phyloP scores from a whole-genome alignment of 2,797 vertebrate genomes.

The Urosaurus nigricauda region DNA sequence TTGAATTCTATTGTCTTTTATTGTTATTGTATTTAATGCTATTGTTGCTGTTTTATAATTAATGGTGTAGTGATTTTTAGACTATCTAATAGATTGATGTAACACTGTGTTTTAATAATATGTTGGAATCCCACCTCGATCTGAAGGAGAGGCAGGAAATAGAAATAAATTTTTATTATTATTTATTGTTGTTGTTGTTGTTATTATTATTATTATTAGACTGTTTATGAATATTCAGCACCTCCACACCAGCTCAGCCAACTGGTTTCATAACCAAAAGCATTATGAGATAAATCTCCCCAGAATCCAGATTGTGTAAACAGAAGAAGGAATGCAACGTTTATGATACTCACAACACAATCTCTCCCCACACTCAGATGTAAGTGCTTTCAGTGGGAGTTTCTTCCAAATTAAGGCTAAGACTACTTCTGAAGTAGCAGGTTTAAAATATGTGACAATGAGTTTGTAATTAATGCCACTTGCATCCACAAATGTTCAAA shows the following conservation, averaged over 20 bases:
- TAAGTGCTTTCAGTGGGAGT: not conserved
- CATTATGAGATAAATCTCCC: not conserved
- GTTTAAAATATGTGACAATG: constrained; percentile 50
- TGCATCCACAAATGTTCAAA: not conserved
- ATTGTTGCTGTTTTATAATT: too few species aligned
- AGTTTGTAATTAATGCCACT: not conserved
- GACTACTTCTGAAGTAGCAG: constrained; percentile 44
- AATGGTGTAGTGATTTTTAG: too few species aligned
- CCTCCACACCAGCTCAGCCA: not conserved
- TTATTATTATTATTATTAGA: too few species aligned
- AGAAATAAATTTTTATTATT: too few species aligned
- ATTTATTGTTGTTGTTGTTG: too few species aligned
- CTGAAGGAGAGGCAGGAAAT: too few species aligned
- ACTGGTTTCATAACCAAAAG: not conserved
- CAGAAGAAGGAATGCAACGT: constrained; percentile 40
- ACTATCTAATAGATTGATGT: too few species aligned
- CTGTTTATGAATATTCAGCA: not conserved
- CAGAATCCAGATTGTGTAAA: constrained; percentile 2
- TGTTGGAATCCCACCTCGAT: too few species aligned
- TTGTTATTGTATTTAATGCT: too few species aligned
- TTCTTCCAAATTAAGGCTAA: not conserved
- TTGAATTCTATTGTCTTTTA: too few species aligned
- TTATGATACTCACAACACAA: constrained; percentile 18
- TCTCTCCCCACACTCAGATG: constrained; percentile 39
- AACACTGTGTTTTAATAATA: too few species aligned